These are phyloP conservation scores for Schlechtendalia chinensis DNA, from an alignment of 1,140 invertebrate genomes.

Conservation along the genomic window DNA sequence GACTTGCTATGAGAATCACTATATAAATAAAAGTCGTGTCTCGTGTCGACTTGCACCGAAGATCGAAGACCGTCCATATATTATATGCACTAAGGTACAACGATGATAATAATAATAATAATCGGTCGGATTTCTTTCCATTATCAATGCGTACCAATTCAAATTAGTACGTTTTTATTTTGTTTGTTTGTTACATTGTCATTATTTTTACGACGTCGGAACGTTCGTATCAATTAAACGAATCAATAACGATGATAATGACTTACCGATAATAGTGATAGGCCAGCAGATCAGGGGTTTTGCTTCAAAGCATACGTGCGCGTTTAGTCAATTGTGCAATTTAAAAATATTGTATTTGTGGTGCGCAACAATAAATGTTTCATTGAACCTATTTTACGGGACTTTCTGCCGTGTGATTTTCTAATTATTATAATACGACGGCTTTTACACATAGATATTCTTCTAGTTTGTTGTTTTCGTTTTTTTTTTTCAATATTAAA, in stretches of 20 bases:
- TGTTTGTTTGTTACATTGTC: background rate
- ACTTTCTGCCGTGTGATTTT: background rate
- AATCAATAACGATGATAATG: background rate
- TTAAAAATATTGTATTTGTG: background rate
- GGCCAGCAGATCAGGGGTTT: background rate
- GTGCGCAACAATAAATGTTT: background rate
- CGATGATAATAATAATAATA: no score
- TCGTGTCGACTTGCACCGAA: no score
- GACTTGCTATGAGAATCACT: no score
- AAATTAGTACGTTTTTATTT: no score
- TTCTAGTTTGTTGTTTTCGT: background rate
- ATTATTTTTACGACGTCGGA: slow-evolving; percentile 2
- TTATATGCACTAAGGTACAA: no score
- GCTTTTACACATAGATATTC: background rate
- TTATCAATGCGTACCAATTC: no score
- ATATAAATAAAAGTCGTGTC: no score
- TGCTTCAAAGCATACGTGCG: background rate
- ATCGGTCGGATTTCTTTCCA: no score
- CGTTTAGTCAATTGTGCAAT: background rate
- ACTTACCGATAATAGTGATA: background rate
- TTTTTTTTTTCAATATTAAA: background rate
- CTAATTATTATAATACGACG: background rate
- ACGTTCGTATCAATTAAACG: background rate
- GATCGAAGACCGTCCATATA: no score
- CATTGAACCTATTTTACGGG: background rate